Evolutionary conservation across 2,888 invertebrate genomes (phyloP), one percentile per base, ranked within the genome.

Genomic region (Nomada fabriciana): DNA sequence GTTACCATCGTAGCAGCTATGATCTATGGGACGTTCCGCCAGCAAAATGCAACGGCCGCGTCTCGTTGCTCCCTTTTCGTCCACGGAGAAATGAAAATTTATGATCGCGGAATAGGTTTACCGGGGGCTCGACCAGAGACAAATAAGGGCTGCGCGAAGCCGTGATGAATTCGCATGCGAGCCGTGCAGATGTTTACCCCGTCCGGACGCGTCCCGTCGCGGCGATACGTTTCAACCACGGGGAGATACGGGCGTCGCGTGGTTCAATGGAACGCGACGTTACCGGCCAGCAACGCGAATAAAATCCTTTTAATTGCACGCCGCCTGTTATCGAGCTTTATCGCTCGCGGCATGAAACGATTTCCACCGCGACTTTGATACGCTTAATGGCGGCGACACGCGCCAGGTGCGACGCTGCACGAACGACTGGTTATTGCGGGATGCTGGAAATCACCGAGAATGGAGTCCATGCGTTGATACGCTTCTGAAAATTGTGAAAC

Each of bases 81-180:
- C 47, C 55, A 15, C 25, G 7, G 53, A 47, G 65, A 65, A 77
- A 80, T 80, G 65, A 77, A 77, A 80, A 80, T 80, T 71, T 67
- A 80, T 52, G 64, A 61, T 70, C 25, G 42, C 13, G 10, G 29
- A 47, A 67, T 53, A 53, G 53, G 47, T 73, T 76, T 73, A 73
- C 55, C 23, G 43, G 53, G 13, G 47, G 55, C 47, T 15, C 42
- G 47, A 4, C 20, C 42, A 23, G 23, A 15, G 75, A 60, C 59
- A 52, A 74, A 63, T 52, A 65, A 18, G 52, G 60, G 60, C 13
- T 36, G 60, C 53, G 3, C 20, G 29, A 9, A 15, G 3, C 18
- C 11, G 43, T 47, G 25, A 77, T 75, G 67, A 77, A 77, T 77
- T 61, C 43, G 10, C 53, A 15, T 20, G 60, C 52, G 60, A 53